A percentile compares a stretch with the other conserved stretches of the same genome.
Evolutionary conservation across 2,113 vertebrate genomes (phyloP).

Genomic region (Progne subis): DNA sequence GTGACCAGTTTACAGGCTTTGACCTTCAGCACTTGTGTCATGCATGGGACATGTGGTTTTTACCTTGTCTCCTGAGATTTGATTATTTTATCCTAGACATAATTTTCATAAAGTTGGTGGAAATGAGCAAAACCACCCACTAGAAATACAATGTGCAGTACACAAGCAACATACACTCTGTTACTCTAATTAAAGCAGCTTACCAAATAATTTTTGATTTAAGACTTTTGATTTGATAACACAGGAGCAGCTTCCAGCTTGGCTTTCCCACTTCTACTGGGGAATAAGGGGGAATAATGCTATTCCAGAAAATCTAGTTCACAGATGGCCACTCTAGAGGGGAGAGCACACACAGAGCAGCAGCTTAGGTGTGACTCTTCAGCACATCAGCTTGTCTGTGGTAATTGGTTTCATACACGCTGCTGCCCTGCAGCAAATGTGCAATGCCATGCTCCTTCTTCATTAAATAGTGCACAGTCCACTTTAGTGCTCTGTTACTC

Average conservation of each 20-base stretch:
- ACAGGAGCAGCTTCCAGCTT: not conserved
- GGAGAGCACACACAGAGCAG: not conserved
- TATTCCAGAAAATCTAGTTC: not conserved
- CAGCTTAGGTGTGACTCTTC: not conserved
- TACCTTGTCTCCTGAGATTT: not conserved
- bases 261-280: not conserved
- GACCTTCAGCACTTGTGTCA: conserved; percentile 11
- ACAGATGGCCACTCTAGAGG: conserved; percentile 35
- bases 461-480: not conserved
- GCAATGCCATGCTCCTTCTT: not conserved
- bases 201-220: conserved; percentile 17
- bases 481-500: not conserved
- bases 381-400: not conserved
- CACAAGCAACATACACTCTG: not conserved
- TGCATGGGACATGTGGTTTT: not conserved
- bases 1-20: not conserved
- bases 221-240: conserved; percentile 3
- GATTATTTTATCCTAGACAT: not conserved
- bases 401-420: not conserved
- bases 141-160: not conserved
- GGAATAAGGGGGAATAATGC: not conserved
- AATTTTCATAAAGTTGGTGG: not conserved
- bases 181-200: conserved; percentile 7
- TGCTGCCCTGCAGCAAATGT: not conserved
- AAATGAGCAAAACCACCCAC: not conserved